phyloP scores from a whole-genome alignment of 1,140 invertebrate genomes.

The Magallana angulata region DNA sequence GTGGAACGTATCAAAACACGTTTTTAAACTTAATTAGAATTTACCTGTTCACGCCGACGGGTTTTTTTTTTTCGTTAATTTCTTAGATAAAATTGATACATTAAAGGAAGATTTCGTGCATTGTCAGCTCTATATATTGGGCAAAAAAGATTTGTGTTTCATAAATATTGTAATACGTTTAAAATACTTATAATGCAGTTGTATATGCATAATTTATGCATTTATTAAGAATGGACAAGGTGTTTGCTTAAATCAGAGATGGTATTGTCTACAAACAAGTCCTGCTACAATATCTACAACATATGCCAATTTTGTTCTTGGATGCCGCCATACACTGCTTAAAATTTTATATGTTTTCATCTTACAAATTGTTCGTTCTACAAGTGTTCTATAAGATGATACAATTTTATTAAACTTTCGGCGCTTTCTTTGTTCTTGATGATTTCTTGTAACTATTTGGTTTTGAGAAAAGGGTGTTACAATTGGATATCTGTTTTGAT shows the following conservation, averaged over 20 bases:
- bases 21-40: no score
- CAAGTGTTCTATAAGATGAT: background rate
- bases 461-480: background rate
- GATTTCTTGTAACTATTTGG: conserved; percentile 17
- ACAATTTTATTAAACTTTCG: background rate
- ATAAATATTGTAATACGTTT: no score
- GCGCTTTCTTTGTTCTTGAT: background rate
- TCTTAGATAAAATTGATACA: no score
- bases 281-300: background rate
- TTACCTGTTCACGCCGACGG: no score
- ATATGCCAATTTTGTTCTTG: background rate
- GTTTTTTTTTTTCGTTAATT: no score
- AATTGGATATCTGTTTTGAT: conserved; percentile 33
- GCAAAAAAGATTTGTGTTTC: no score
- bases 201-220: background rate
- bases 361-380: background rate
- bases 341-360: conserved; percentile 11
- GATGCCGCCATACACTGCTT: background rate
- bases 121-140: no score
- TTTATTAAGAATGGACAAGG: background rate
- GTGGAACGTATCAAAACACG: no score
- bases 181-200: background rate
- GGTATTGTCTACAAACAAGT: background rate
- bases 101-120: no score
- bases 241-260: background rate